Base-by-base conservation (phyloP, 2,797 vertebrate genomes). In the Emydoidea blandingii region DNA sequence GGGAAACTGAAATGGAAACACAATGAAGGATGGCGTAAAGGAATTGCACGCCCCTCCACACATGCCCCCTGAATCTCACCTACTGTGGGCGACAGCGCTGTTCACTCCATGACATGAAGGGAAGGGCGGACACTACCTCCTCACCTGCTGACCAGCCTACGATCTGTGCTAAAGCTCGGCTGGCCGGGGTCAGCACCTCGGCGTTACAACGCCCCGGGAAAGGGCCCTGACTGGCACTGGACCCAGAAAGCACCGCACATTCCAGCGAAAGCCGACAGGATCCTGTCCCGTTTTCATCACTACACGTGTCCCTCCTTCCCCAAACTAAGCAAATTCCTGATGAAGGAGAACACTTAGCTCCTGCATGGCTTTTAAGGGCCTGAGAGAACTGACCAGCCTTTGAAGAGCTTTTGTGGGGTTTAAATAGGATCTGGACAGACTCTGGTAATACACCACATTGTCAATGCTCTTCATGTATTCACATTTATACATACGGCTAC, bases 1-100 rank as follows among this genome's bases (percentile, higher is more conserved):
- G 99, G 93, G 99, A 99, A 92, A 99, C 99, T 99, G 97, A 79
- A 78, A 98, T 15, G 79, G 80, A 97, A 96, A 95, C 7, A 82
- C 2, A 83, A 88, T 34, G 19, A 44, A 84, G 34, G n/a, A 3
- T 14, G n/a, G 65, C 19, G n/a, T 5, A 2, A 21, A 72, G n/a
- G 65, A 72, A n/a, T 6, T 19, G 18, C n/a, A n/a, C 4, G 31
- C 59, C 31, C 11, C 57, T 59, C 14, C 29, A 6, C 57, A 34
- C 6, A 3, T 8, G 62, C 34, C 34, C 65, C 62, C 29, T 15
- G 31, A 15, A 62, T 62, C 59, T 62, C 9, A 9, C 49, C 12
- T 1, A 62, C 31, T 16, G 53, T 34, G 59, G 59, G 53, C 8
- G 4, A 3, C 31, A 14, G 85, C 12, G 0, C 12, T 62, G 8